Conservation (phyloP, 2,113 vertebrate genomes). For the Mus spicilegus region DNA sequence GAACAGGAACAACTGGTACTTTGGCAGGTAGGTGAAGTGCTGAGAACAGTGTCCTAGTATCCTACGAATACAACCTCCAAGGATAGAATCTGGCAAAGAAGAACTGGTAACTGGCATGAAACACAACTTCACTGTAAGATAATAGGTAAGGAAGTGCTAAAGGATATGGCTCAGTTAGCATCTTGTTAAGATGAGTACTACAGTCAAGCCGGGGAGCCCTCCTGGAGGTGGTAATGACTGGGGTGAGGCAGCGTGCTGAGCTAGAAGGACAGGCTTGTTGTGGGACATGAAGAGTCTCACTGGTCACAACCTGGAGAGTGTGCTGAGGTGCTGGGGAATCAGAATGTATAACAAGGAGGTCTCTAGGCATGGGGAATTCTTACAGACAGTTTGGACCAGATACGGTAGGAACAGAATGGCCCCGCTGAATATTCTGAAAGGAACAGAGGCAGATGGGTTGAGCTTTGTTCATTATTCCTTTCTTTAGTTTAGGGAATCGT, state of each 20-base stretch:
- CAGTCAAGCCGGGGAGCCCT: neutral
- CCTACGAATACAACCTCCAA: conserved; percentile 53
- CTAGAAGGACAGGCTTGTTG: neutral
- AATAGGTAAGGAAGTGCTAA: neutral
- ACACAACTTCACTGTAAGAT: neutral
- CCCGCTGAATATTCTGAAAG: neutral
- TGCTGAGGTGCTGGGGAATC: neutral
- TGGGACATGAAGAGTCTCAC: neutral
- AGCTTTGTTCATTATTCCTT: neutral
- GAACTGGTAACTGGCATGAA: conserved; percentile 16
- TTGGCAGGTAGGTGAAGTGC: neutral
- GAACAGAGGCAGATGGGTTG: neutral
- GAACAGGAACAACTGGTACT: conserved; percentile 47
- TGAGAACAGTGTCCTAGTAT: conserved; percentile 52
- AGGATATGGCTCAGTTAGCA: neutral
- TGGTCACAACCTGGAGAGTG: neutral
- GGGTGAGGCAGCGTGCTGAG: neutral
- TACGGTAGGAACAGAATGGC: neutral
- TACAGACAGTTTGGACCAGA: conserved; percentile 2
- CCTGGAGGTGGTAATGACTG: neutral
- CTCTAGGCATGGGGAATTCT: neutral
- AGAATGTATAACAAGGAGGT: neutral
- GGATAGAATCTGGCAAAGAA: conserved; percentile 49
- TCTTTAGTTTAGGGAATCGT: conserved; percentile 1
- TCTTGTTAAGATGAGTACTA: neutral